Base-by-base conservation (phyloP, 2,888 invertebrate species). In the Acleris emargana region DNA sequence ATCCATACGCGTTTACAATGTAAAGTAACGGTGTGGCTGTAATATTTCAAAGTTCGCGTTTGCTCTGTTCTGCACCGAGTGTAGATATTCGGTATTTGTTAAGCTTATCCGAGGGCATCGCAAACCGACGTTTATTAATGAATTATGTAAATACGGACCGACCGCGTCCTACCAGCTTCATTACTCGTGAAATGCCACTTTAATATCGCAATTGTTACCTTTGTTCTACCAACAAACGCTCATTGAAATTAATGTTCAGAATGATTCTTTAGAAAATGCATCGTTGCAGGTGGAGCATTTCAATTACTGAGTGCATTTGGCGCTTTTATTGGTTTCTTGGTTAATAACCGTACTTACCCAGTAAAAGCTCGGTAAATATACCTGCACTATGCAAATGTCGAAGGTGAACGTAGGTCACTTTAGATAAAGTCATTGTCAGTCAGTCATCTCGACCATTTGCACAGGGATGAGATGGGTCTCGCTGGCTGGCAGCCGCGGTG, bases 91-190 rank as follows among this genome's bases (percentile, higher is more conserved):
- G 79, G 81, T 86, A 84, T 87, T 87, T 87, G 84, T 87, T 84
- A 79, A 78, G 80, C 82, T 86, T 87, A 89, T 88, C 88, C 76
- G 86, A 81, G 81, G 83, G 81, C 86, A 89, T 88, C 88, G 83
- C 79, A 70, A 73, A 75, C 72, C 77, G 89, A 88, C 88, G 80
- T 84, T 81, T 89, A 89, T 86, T 86, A 88, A 89, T 89, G 88
- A 87, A 88, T 87, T 89, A 89, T 89, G 88, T 82, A 87, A 89
- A 89, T 89, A 77, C 70, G 76, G 73, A 75, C 80, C 77, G 79
- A 63, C 78, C 75, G 73, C 75, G 72, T 74, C 80, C 76, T 76
- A 78, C 80, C 76, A 76, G 80, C 81, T 84, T 82, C 81, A 86
- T 84, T 82, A 84, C 81, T 81, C 79, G 86, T 82, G 75, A 84